Evolutionary conservation across 2,888 invertebrate genomes (phyloP), one percentile per base, ranked within the genome.

Genomic region (Orthonychiurus folsomi): DNA sequence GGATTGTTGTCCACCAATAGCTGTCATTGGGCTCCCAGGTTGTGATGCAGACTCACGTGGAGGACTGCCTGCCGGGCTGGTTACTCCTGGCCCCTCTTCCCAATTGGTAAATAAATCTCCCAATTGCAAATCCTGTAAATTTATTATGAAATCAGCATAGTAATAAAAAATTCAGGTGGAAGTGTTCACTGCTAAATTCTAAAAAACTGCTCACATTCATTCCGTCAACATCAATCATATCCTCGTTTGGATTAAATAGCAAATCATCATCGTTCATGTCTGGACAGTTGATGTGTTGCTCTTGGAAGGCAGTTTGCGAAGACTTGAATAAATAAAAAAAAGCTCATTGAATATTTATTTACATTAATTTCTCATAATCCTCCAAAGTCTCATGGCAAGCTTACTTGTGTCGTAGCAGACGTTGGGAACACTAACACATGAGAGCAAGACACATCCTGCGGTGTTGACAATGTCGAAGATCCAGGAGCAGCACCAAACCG

Each of bases 351-450:
- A 15, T 9, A 37, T 37, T 37, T 37, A 37, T 37, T 9, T 9
- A 37, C 5, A 37, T n/a, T n/a, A n/a, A n/a, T n/a, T n/a, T n/a
- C n/a, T n/a, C n/a, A n/a, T n/a, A n/a, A n/a, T n/a, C n/a, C n/a
- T n/a, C n/a, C n/a, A n/a, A n/a, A n/a, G n/a, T n/a, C n/a, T n/a
- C n/a, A n/a, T n/a, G n/a, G n/a, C n/a, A n/a, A n/a, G n/a, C 74
- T 74, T 76, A 88, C 88, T 84, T 91, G 91, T 64, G 93, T 91
- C 63, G 91, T 91, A 53, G 94, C 93, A 65, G 92, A 95, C 50
- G 95, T 97, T 58, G 97, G 97, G 80, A 99, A 97, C 73, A 97
- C 97, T 73, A 99, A 84, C 73, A 99, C 97, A 77, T 99, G 99
- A 64, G 97, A 97, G 77, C 92, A 92, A 63, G 93, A 90, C 68